Percentiles rank a stretch among this genome's conserved stretches.
phyloP scores from a whole-genome alignment of 1,140 invertebrate species.

The Phymorhynchus buccinoides region DNA sequence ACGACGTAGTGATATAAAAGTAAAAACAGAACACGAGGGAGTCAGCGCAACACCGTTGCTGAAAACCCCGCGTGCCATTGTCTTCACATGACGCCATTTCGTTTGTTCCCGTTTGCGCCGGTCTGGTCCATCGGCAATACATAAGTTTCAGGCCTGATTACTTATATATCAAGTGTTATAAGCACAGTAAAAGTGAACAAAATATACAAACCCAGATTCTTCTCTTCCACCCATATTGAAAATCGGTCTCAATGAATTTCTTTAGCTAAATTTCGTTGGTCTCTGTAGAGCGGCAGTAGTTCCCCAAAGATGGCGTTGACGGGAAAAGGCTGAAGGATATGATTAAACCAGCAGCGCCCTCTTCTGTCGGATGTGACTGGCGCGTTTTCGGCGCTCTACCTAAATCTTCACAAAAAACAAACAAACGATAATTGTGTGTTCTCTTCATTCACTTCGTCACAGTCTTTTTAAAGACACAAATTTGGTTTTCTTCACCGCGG shows the following conservation, averaged over 20 bases:
- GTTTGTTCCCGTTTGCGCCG: too few relatives aligned
- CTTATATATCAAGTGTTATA: background rate
- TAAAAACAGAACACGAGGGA: background rate
- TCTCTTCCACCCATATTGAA: conserved; percentile 32
- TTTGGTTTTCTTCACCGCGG: too few relatives aligned
- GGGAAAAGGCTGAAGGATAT: background rate
- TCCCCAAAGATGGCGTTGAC: background rate
- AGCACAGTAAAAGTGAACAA: background rate
- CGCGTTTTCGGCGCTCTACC: background rate
- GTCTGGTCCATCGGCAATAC: background rate
- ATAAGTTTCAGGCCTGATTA: background rate
- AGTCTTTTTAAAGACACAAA: too few relatives aligned
- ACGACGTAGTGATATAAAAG: background rate
- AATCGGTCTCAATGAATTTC: background rate
- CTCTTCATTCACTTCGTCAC: too few relatives aligned
- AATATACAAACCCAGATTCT: conserved; percentile 19
- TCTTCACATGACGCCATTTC: too few relatives aligned
- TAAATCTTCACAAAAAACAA: background rate
- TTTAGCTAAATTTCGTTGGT: background rate
- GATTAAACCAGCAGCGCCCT: background rate
- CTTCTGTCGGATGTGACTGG: background rate
- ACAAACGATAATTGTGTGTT: too few relatives aligned
- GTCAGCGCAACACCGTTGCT: background rate
- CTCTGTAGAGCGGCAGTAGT: background rate
- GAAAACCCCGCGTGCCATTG: background rate